phyloP scores from a whole-genome alignment of 2,888 invertebrate species.

The Cepaea hortensis region DNA sequence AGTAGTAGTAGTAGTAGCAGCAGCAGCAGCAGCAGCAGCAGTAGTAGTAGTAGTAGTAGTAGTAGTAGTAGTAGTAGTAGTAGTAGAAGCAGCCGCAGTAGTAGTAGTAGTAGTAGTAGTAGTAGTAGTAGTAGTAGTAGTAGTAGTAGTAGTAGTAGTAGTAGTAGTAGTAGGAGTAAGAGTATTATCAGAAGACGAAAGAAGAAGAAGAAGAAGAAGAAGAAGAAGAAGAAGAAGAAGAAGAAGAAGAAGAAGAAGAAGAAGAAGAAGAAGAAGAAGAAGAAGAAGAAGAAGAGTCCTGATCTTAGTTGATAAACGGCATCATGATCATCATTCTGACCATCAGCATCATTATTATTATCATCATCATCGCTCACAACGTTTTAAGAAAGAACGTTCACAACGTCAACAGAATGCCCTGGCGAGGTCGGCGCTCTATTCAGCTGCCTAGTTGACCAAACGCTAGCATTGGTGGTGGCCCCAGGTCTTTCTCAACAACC shows the following conservation, averaged over 20 bases:
- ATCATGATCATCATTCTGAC: not conserved
- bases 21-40: too few relatives aligned
- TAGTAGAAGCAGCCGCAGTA: constrained; percentile 9
- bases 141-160: too few relatives aligned
- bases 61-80: constrained; percentile 15
- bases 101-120: constrained; percentile 8
- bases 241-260: constrained; percentile 17
- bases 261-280: constrained; percentile 8
- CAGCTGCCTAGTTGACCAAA: too few relatives aligned
- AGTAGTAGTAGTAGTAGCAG: not conserved
- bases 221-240: constrained; percentile 19
- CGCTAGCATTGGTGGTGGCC: too few relatives aligned
- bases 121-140: not conserved
- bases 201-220: not conserved
- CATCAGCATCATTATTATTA: too few relatives aligned
- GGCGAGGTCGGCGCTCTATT: too few relatives aligned
- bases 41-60: constrained; percentile 12
- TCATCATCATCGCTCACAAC: too few relatives aligned
- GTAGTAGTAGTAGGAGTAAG: not conserved
- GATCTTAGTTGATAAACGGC: too few relatives aligned
- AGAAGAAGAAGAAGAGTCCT: not conserved
- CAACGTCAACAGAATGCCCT: too few relatives aligned
- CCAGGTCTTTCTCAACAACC: too few relatives aligned
- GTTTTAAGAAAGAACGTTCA: too few relatives aligned
- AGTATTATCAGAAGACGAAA: not conserved